Evolutionary conservation across 2,888 invertebrate genomes (phyloP), one percentile per base, ranked within the genome.

Genomic region (Ophion costatus): DNA sequence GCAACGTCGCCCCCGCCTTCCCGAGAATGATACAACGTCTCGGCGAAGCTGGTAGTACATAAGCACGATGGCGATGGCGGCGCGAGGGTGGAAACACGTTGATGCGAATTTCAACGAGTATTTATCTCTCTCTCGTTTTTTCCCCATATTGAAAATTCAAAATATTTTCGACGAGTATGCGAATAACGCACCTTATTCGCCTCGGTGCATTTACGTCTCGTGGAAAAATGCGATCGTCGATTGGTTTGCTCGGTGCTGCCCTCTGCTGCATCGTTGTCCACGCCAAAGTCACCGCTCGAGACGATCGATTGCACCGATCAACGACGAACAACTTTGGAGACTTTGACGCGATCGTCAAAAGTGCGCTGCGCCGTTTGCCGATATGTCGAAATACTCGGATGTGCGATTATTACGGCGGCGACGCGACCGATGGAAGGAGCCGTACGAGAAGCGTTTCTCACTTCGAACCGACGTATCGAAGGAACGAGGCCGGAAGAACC

Each of bases 371-470:
- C 20, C 82, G 87, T 74, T 71, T 86, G 69, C 69, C 86, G 7
- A 66, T 82, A 38, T 90, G 90, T 71, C 84, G 84, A 59, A 87
- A 88, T 85, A 86, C 87, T 29, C 80, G 88, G 51, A 64, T 88
- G 64, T 90, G 90, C 83, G 88, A 87, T 11, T 85, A 89, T 82
- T 86, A 42, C 81, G 67, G 64, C 29, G 29, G 4, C 29, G 29
- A 29, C 4, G 24, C 42, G 38, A 85, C n/a, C 9, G 14, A 51
- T 14, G 51, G 3, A 33, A 5, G 33, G 9, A 9, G 38, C 9
- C 38, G 38, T 7, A 9, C 38, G 6, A 38, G 38, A 38, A 38
- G 38, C 7, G 9, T 38, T 38, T 38, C 38, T 17, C 17, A 51
- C 17, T 17, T 5, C 51, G 51, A 14, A 17, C 5, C 51, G 14